These are phyloP conservation scores for Alcis repandata DNA, from an alignment of 2,888 invertebrate genomes.

Conservation along the genomic window DNA sequence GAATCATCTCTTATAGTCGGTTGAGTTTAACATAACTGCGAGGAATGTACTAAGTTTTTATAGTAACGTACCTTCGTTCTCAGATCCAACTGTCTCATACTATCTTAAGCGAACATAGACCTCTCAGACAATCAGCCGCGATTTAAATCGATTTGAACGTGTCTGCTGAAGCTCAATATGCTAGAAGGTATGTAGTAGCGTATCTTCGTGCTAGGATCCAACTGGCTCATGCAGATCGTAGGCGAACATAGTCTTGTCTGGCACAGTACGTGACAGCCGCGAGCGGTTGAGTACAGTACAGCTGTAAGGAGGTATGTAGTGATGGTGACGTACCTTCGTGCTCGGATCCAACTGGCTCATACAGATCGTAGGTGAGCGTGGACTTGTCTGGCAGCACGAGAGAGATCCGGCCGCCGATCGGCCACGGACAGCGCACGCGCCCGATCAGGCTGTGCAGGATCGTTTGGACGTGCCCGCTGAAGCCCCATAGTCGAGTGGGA, in stretches of 20 bases:
- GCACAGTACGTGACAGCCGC: no score
- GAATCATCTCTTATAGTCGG: no score
- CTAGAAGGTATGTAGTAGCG: constrained; percentile 95
- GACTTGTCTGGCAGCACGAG: constrained; percentile 93
- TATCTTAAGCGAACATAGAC: constrained; percentile 97
- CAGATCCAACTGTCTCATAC: constrained; percentile 92
- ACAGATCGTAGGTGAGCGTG: constrained; percentile 96
- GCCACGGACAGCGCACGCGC: constrained; percentile 95
- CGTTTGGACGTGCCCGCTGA: constrained; percentile 98
- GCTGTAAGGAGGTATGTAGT: no score
- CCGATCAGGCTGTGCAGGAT: constrained; percentile 96
- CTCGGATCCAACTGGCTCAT: constrained; percentile 91
- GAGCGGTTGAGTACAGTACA: no score
- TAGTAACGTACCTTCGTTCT: constrained; percentile 88
- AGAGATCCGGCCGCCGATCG: constrained; percentile 93
- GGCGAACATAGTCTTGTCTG: no score
- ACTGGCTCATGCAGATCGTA: no score
- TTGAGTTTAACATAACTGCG: no score
- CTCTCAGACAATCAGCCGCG: constrained; percentile 95
- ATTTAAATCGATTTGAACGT: constrained; percentile 97
- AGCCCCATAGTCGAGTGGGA: constrained; percentile 97
- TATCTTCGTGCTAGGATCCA: no score
- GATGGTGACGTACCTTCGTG: constrained; percentile 88
- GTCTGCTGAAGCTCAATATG: constrained; percentile 98
- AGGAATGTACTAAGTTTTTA: no score